Evolutionary conservation across 2,797 vertebrate species (phyloP).

Genomic region (Phrynocephalus guinanensis): DNA sequence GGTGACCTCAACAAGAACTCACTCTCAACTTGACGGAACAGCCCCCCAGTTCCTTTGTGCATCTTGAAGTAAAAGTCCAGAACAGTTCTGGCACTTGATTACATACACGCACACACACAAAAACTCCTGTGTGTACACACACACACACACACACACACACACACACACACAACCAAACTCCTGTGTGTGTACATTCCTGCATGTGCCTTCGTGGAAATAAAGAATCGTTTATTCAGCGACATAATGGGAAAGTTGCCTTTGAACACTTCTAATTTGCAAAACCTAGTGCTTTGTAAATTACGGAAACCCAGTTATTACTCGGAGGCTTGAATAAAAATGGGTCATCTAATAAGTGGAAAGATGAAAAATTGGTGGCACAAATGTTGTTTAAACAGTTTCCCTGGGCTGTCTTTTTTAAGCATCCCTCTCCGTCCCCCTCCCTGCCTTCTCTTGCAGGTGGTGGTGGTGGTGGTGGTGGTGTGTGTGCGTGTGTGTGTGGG

Average conservation of each 20-base stretch:
- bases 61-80: conserved; percentile 14
- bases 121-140: no score
- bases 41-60: conserved; percentile 50
- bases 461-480: no score
- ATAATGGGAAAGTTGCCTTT: conserved; percentile 65
- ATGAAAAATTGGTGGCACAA: conserved; percentile 66
- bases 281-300: conserved; percentile 73
- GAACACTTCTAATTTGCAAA: conserved; percentile 67
- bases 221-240: conserved; percentile 69
- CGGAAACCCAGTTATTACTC: conserved; percentile 69
- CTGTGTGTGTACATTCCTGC: conserved; percentile 38
- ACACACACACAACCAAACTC: no score
- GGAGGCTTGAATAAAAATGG: conserved; percentile 73
- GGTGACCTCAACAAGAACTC: conserved; percentile 47
- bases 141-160: no score
- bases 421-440: neutral
- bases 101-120: neutral
- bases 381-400: conserved; percentile 33
- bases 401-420: conserved; percentile 12
- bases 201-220: conserved; percentile 59
- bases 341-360: conserved; percentile 67
- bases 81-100: conserved; percentile 54
- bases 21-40: conserved; percentile 41
- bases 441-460: neutral
- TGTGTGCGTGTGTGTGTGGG: no score